A percentile compares a stretch with the other conserved stretches of the same genome.
phyloP scores from a whole-genome alignment of 2,113 vertebrate species.

The Marmota flaviventris region DNA sequence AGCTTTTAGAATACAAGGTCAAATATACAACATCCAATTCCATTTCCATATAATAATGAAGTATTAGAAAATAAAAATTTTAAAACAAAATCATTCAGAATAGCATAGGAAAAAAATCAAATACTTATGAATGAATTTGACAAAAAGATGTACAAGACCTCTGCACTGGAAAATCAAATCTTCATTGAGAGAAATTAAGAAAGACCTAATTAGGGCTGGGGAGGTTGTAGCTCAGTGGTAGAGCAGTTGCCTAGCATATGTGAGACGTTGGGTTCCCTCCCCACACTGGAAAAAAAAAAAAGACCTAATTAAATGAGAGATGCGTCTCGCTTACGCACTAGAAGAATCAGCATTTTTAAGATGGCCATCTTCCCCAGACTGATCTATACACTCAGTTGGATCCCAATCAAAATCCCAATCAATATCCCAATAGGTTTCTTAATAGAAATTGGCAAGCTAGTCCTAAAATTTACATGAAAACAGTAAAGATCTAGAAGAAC shows the following conservation, averaged over 20 bases:
- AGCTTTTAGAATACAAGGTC: background rate
- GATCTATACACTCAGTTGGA: background rate
- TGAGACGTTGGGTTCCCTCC: background rate
- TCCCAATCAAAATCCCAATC: background rate
- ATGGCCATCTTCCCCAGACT: background rate
- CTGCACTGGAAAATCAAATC: background rate
- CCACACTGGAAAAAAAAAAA: background rate
- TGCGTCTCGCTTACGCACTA: background rate
- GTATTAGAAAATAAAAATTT: background rate
- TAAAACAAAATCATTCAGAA: background rate
- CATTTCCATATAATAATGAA: background rate
- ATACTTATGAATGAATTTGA: background rate
- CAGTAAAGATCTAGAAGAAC: background rate
- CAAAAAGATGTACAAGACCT: background rate
- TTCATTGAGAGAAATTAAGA: background rate
- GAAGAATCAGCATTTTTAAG: background rate
- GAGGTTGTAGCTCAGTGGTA: background rate
- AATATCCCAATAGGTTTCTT: constrained; percentile 15
- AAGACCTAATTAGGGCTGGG: background rate
- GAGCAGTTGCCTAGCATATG: background rate
- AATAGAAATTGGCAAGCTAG: background rate
- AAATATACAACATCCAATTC: background rate
- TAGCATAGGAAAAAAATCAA: background rate
- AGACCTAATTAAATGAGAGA: too few species aligned
- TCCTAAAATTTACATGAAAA: background rate